These are phyloP conservation scores for Acrobasis consociella DNA, from an alignment of 2,888 invertebrate species.

Conservation along the genomic window DNA sequence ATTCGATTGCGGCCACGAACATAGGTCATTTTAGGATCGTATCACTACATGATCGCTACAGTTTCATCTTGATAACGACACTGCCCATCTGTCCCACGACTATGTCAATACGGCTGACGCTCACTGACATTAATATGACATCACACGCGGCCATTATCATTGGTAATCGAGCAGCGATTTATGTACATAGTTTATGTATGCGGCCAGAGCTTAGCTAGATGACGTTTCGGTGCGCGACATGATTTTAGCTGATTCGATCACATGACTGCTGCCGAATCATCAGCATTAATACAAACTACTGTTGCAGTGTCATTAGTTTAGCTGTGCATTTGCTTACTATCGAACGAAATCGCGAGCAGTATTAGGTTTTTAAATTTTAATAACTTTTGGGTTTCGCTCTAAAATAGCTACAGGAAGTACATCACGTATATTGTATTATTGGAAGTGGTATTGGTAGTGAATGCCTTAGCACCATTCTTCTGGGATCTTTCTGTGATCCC, in stretches of 20 bases:
- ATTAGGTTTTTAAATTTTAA: no score
- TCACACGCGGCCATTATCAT: constrained; percentile 20
- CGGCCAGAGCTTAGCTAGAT: constrained; percentile 6
- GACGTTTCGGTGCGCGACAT: constrained; percentile 7
- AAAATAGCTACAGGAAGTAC: no score
- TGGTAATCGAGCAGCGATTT: constrained; percentile 18
- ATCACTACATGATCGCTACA: neutral
- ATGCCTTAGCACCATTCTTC: no score
- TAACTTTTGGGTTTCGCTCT: no score
- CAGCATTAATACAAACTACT: neutral
- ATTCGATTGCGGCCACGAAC: neutral
- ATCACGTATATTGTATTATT: no score
- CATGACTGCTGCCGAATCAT: neutral
- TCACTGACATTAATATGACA: constrained; percentile 22
- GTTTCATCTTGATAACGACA: constrained; percentile 11
- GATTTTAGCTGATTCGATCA: constrained; percentile 6
- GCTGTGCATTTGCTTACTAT: no score
- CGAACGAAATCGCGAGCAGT: no score
- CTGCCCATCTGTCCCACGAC: neutral
- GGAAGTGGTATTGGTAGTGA: no score
- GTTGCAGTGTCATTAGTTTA: neutral
- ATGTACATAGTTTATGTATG: constrained; percentile 21
- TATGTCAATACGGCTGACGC: constrained; percentile 17
- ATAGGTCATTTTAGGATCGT: neutral
- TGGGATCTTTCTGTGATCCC: no score